These are phyloP conservation scores for Zeus faber DNA, from an alignment of 2,113 vertebrate species.

Conservation along the genomic window DNA sequence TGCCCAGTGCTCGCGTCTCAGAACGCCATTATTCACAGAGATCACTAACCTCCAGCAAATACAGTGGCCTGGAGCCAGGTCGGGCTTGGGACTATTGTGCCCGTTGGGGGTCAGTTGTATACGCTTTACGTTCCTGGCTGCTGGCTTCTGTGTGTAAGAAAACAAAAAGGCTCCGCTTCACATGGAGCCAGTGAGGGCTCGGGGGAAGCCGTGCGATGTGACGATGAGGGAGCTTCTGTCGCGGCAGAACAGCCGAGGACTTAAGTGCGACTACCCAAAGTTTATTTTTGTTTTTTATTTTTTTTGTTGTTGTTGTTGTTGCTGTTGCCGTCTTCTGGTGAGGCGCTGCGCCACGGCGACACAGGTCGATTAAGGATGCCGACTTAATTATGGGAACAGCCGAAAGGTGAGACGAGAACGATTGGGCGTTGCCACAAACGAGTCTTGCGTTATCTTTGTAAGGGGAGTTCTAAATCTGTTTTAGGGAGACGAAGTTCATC, in stretches of 20 bases:
- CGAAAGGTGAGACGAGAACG: constrained; percentile 76
- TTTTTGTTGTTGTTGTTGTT: constrained; percentile 23
- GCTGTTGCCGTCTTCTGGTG: constrained; percentile 37
- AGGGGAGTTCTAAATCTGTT: background rate
- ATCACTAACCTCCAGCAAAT: constrained; percentile 60
- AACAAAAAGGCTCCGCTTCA: constrained; percentile 34
- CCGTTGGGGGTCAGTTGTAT: constrained; percentile 43
- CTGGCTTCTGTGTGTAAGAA: constrained; percentile 23
- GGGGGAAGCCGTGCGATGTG: constrained; percentile 25
- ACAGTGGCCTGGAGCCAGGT: constrained; percentile 47
- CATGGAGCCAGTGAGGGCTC: constrained; percentile 24
- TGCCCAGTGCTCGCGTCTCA: constrained; percentile 59
- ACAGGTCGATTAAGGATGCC: constrained; percentile 45
- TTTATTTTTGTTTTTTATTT: too few species aligned
- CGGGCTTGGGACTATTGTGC: constrained; percentile 48
- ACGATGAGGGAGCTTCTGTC: constrained; percentile 12
- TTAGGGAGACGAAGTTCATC: background rate
- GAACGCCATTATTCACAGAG: constrained; percentile 73
- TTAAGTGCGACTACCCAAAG: too few species aligned
- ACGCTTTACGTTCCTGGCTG: constrained; percentile 38
- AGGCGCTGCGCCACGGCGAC: too few species aligned
- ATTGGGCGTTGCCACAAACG: background rate
- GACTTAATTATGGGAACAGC: constrained; percentile 72
- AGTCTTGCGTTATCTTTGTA: background rate
- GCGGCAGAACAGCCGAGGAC: too few species aligned